phyloP scores from a whole-genome alignment of 2,888 invertebrate genomes.

The Amphipoea oculea region DNA sequence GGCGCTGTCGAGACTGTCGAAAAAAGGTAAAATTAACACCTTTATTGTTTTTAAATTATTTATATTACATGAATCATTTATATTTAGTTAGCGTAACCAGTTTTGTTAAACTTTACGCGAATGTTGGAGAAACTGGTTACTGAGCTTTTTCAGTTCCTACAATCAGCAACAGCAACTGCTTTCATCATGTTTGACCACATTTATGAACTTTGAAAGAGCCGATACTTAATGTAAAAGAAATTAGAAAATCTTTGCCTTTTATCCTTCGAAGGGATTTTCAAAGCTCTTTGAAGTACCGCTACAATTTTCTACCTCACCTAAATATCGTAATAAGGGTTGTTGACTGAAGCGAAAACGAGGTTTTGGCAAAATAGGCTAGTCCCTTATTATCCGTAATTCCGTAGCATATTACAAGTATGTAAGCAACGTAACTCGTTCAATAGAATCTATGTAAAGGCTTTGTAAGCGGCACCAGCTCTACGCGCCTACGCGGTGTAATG shows the following conservation, averaged over 20 bases:
- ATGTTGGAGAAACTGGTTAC: slow-evolving; percentile 54
- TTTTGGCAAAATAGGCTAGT: slow-evolving; percentile 68
- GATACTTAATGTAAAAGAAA: slow-evolving; percentile 38
- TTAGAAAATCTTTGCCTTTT: slow-evolving; percentile 32
- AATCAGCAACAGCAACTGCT: slow-evolving; percentile 17
- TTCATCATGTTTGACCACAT: slow-evolving; percentile 28
- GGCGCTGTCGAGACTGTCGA: slow-evolving; percentile 55
- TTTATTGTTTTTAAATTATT: slow-evolving; percentile 26
- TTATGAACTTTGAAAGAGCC: slow-evolving; percentile 36
- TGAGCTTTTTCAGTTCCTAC: slow-evolving; percentile 43
- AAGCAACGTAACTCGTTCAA: slow-evolving; percentile 65
- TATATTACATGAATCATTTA: slow-evolving; percentile 40
- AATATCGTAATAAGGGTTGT: slow-evolving; percentile 55
- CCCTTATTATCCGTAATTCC: slow-evolving; percentile 66
- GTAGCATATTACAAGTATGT: slow-evolving; percentile 63
- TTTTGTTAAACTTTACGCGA: slow-evolving; percentile 46
- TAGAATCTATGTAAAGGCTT: slow-evolving; percentile 69
- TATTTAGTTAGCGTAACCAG: slow-evolving; percentile 37
- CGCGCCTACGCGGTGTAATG: slow-evolving; percentile 58
- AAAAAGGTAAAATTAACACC: slow-evolving; percentile 60
- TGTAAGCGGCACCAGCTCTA: slow-evolving; percentile 51
- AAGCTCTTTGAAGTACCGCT: slow-evolving; percentile 37
- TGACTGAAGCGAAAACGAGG: slow-evolving; percentile 57
- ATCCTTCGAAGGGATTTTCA: slow-evolving; percentile 32
- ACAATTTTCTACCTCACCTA: slow-evolving; percentile 41